A percentile compares a stretch with the other conserved stretches of the same genome.
These are phyloP conservation scores for Cetoscarus ocellatus DNA, from an alignment of 2,797 vertebrate genomes.

Conservation along the genomic window DNA sequence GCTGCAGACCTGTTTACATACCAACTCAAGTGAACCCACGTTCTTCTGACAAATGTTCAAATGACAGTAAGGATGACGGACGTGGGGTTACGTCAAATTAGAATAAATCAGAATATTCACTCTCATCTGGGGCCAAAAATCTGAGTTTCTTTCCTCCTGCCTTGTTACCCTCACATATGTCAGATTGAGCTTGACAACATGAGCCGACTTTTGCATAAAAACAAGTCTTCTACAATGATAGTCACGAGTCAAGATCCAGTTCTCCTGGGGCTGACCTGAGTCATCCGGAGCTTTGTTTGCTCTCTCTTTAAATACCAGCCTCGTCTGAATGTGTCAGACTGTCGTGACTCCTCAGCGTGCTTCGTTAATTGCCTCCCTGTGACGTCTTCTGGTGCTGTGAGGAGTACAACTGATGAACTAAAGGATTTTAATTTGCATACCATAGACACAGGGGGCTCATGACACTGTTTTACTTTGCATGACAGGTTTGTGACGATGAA, in stretches of 20 bases:
- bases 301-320: constrained; percentile 23
- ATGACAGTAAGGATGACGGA: too few relatives aligned
- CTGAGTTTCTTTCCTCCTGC: not conserved
- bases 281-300: constrained; percentile 40
- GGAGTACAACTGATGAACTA: constrained; percentile 28
- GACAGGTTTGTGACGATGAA: constrained; percentile 5
- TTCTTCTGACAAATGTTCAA: too few relatives aligned
- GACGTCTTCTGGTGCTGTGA: constrained; percentile 6
- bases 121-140: too few relatives aligned
- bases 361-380: constrained; percentile 23
- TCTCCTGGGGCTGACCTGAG: constrained; percentile 39
- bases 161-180: not conserved
- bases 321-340: constrained; percentile 31
- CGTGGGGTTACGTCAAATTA: too few relatives aligned
- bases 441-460: not conserved
- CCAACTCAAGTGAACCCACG: too few relatives aligned
- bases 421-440: not conserved
- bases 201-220: constrained; percentile 6
- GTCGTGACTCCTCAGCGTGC: constrained; percentile 28
- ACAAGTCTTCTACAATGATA: not conserved
- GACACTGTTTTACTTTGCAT: not conserved
- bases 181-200: not conserved
- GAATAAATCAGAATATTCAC: too few relatives aligned
- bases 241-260: constrained; percentile 13
- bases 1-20: too few relatives aligned